Evolutionary conservation across 2,113 vertebrate genomes (phyloP).

Genomic region (Amblyornis subalaris): DNA sequence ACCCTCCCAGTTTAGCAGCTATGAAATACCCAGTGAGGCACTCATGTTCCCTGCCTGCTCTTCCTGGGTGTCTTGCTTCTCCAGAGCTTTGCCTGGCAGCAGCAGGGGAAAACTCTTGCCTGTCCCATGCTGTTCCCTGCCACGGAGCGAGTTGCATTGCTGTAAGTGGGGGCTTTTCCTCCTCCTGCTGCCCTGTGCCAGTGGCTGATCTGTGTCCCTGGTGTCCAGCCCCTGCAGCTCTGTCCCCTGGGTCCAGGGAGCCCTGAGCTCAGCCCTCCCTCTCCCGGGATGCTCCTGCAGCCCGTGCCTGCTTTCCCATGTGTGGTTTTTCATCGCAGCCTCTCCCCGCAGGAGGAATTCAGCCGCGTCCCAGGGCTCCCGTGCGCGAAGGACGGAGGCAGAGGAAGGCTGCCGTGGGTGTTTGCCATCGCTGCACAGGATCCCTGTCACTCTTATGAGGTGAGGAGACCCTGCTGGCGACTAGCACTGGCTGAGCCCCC

Average conservation of each 20-base stretch:
- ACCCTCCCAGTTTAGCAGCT: neutral
- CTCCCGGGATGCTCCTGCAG: neutral
- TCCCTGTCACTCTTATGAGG: slow-evolving; percentile 39
- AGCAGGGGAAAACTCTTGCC: neutral
- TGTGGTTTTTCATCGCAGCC: neutral
- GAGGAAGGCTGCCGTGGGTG: rapidly evolving
- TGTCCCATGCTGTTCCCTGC: neutral
- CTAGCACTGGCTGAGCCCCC: neutral
- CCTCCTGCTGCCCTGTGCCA: neutral
- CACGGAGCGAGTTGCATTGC: neutral
- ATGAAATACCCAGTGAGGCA: neutral
- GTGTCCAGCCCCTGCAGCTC: neutral
- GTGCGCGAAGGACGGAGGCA: neutral
- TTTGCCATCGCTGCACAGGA: neutral
- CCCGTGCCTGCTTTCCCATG: neutral
- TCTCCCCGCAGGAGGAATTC: neutral
- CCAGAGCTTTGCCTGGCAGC: neutral
- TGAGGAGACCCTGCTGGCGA: neutral
- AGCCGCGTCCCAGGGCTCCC: rapidly evolving
- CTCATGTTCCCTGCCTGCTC: rapidly evolving
- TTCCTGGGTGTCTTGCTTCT: neutral
- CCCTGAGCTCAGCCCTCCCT: neutral
- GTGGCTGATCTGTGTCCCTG: rapidly evolving
- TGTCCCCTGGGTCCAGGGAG: neutral
- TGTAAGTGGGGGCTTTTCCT: neutral